Evolutionary conservation across 2,888 invertebrate species (phyloP), one percentile per base, ranked within the genome.

Genomic region (Perdita meconis): DNA sequence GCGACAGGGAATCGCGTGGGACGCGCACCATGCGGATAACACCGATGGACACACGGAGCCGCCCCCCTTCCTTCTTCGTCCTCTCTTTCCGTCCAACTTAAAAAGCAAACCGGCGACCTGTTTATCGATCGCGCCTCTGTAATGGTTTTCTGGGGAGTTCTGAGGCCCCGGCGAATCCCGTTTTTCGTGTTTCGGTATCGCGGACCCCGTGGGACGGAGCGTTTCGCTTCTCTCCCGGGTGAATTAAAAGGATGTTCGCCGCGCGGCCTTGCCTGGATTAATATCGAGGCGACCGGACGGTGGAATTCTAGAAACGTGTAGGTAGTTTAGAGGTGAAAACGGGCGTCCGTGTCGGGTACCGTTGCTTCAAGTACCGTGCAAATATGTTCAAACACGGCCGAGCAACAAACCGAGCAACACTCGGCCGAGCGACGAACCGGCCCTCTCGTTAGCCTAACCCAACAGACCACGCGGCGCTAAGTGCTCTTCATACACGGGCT

Each of bases 311-410:
- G 42, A 26, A 12, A 12, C 16, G 8, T 13, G 16, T 56, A 10
- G 19, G 40, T 42, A 3, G 40, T 13, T 40, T 42, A 13, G 26
- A 22, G 34, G 10, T 40, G 30, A 53, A 42, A 50, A 51, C 3
- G 13, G 51, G 79, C 56, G 68, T 59, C 63, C 42, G 53, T 22
- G 38, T 12, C 34, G 8, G 22, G 66, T 67, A 50, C 71, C 76
- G 81, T 74, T 77, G 66, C 68, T 56, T 86, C 76, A 78, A 87
- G 87, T 65, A 74, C 55, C 71, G 78, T 81, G 85, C 84, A 89
- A 89, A 89, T 86, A 89, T 88, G 85, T 85, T 89, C 84, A 86
- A 87, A 89, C 86, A 88, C 67, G 80, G 75, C 80, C 73, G 79
- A 79, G 81, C 74, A 74, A 79, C 82, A 80, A 85, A 74, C 79